Evolutionary conservation across 2,888 invertebrate species (phyloP), one percentile per base, ranked within the genome.

Genomic region (Calameuta filiformis): DNA sequence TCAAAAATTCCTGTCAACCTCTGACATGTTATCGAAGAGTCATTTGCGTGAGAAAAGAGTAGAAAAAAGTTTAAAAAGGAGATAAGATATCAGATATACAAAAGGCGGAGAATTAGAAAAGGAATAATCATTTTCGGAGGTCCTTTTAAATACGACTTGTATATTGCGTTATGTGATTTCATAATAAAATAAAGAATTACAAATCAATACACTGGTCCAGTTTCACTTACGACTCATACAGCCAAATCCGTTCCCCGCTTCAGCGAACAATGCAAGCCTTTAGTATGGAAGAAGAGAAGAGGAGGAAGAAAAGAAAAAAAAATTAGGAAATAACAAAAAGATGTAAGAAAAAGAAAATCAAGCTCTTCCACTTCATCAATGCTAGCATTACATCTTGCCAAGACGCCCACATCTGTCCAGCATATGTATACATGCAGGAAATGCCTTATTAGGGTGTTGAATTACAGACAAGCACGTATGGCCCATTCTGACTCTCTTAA

Each of bases 351-450:
- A 56, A 56, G 56, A 23, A 56, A 56, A 56, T 56, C 9, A 56
- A 56, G 56, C 23, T 56, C 56, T 23, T 56, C 23, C 56, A 23
- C 56, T 56, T 56, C 56, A 56, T 56, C 56, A 56, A 56, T 56
- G 56, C 56, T 56, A 56, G 56, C 15, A 56, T 23, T 56, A 23
- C 56, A 56, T 56, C 56, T 56, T 56, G 56, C 56, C 23, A 34
- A 74, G 79, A 79, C 75, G 76, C 80, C 81, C 79, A 81, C 84
- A 85, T 85, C 83, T 85, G 87, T 82, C 79, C 77, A 81, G 81
- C 87, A 87, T 83, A 84, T 83, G 85, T 76, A 82, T 82, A 84
- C 89, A 89, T 82, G 85, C 90, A 89, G 90, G 90, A 90, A 90
- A 85, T 83, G 83, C 82, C 88, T 88, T 85, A 85, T 90, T 89